Percentiles rank a stretch among this genome's conserved stretches.
Conservation (phyloP, 2,888 invertebrate genomes). For the Dermolepida albohirtum region DNA sequence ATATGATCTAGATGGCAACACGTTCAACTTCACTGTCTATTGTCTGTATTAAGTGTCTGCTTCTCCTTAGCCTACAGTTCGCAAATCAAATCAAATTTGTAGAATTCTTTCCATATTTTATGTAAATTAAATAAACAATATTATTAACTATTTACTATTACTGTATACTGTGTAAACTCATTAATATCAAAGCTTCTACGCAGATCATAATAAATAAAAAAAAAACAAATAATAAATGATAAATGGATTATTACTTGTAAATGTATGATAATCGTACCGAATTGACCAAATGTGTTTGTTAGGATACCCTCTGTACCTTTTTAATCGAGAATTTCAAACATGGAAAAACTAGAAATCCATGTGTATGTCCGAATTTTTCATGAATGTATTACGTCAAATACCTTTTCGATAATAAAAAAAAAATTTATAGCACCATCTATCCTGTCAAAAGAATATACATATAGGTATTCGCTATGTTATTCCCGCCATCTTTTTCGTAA, state of each 20-base stretch:
- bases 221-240: slow-evolving; percentile 45
- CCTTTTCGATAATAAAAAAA: too few species aligned
- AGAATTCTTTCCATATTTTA: slow-evolving; percentile 59
- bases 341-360: not conserved
- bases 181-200: slow-evolving; percentile 53
- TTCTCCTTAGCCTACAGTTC: slow-evolving; percentile 60
- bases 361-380: slow-evolving; percentile 1
- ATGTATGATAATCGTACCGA: slow-evolving; percentile 30
- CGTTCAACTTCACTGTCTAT: slow-evolving; percentile 39
- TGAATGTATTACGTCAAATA: too few species aligned
- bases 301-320: slow-evolving; percentile 9
- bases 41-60: slow-evolving; percentile 62
- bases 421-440: too few species aligned
- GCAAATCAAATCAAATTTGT: slow-evolving; percentile 53
- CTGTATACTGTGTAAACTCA: slow-evolving; percentile 36
- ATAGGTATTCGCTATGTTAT: too few species aligned
- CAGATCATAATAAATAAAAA: slow-evolving; percentile 49
- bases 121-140: slow-evolving; percentile 41
- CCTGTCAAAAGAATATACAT: too few species aligned
- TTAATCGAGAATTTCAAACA: not conserved
- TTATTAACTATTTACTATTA: slow-evolving; percentile 28
- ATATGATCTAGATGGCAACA: slow-evolving; percentile 9
- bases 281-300: slow-evolving; percentile 18
- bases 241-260: slow-evolving; percentile 31
- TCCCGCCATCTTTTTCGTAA: too few species aligned